These are phyloP conservation scores for Gymnopithys bicolor DNA, from an alignment of 2,797 vertebrate species.

Conservation along the genomic window DNA sequence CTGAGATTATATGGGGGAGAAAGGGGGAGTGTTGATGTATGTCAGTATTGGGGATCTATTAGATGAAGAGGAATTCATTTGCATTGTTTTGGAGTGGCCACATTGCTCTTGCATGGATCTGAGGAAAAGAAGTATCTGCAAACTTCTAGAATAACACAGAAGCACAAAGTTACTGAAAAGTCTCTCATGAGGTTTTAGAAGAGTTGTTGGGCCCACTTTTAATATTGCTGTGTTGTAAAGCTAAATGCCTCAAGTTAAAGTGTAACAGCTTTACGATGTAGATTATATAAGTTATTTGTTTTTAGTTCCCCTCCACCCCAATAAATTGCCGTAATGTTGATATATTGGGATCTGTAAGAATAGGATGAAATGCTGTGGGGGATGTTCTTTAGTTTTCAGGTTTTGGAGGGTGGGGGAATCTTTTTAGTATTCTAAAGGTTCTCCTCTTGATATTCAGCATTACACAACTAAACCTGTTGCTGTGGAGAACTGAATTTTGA, in stretches of 20 bases:
- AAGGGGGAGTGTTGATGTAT: neutral
- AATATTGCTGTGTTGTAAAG: neutral
- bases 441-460: neutral
- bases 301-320: neutral
- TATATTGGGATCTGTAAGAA: neutral
- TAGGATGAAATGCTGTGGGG: neutral
- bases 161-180: neutral
- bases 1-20: fast-evolving
- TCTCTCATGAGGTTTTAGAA: neutral
- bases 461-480: neutral
- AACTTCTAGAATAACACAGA: neutral
- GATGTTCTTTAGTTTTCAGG: neutral
- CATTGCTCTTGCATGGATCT: neutral
- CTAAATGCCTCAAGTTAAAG: constrained; percentile 4
- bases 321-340: neutral
- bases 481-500: neutral
- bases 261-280: neutral
- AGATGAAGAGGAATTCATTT: neutral
- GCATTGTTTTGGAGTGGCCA: neutral
- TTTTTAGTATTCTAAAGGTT: neutral
- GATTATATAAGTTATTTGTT: neutral
- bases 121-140: neutral
- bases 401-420: neutral
- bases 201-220: neutral
- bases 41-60: neutral